Evolutionary conservation across 2,113 vertebrate genomes (phyloP), one percentile per base, ranked within the genome.

Genomic region (Gopherus evgoodei): DNA sequence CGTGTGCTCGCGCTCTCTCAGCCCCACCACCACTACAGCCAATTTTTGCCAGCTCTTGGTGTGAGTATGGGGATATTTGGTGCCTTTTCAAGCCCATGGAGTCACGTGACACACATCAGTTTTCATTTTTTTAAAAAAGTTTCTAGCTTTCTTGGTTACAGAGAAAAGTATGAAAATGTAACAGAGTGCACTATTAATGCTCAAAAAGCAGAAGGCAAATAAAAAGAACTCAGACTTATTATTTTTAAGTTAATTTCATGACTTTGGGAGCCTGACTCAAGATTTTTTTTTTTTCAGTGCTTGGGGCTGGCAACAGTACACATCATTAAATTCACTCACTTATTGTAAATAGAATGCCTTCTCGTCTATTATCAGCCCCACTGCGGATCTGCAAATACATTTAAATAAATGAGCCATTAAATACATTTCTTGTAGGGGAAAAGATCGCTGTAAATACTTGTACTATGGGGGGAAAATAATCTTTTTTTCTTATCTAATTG

Each of bases 321-420:
- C 65, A 10, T 54, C 5, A 25, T 0, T 13, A 65, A 54, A 54
- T 35, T 53, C 56, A 17, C 47, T 84, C 27, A 27, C 59, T 53
- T 29, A 57, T 19, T 35, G 65, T n/a, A n/a, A n/a, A 69, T n/a
- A 69, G 65, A 69, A n/a, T 21, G 84, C 47, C 21, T 72, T 50
- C 21, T 11, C 35, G 50, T 52, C 69, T 0, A 1, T 19, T 13
- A 29, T 9, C 29, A 27, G 19, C n/a, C 3, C n/a, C 38, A 5
- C 81, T 27, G 27, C 6, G 21, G 56, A 19, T 3, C 57, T 69
- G 49, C 10, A 86, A 65, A 81, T 49, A 90, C 75, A 75, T 12
- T 17, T 27, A 62, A 81, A 5, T 38, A 52, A 86, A 12, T 16
- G n/a, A 31, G 13, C 35, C 5, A 0, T 6, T 29, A 13, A 53